These are phyloP conservation scores for Tenualosa ilisha DNA, from an alignment of 2,797 vertebrate genomes.

Conservation along the genomic window DNA sequence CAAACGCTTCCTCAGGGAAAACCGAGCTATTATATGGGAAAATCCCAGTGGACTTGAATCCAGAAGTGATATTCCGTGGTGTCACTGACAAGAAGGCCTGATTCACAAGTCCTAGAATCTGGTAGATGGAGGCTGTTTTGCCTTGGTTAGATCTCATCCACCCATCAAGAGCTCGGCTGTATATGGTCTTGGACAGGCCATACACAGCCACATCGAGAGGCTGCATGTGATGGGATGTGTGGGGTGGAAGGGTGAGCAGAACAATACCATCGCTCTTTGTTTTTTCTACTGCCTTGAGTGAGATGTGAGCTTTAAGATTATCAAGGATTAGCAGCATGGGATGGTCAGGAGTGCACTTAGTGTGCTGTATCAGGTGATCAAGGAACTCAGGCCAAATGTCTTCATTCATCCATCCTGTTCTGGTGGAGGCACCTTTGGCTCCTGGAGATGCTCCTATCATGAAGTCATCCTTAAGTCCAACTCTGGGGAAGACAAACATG, in stretches of 20 bases:
- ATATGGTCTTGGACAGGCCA: conserved; percentile 48
- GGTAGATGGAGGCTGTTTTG: conserved; percentile 18
- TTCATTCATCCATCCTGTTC: conserved; percentile 50
- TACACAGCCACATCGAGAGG: conserved; percentile 42
- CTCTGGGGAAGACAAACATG: conserved; percentile 49
- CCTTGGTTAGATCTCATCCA: conserved; percentile 45
- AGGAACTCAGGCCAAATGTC: conserved; percentile 43
- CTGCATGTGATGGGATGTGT: conserved; percentile 54
- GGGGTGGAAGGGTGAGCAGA: conserved; percentile 51
- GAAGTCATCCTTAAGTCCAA: conserved; percentile 39
- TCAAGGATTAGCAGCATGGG: conserved; percentile 49
- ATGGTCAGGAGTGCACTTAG: conserved; percentile 43
- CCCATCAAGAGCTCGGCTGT: conserved; percentile 48
- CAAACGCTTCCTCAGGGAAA: not conserved
- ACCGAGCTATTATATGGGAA: not conserved
- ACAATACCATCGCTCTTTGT: conserved; percentile 44
- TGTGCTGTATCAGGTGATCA: conserved; percentile 50
- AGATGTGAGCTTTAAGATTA: conserved; percentile 47
- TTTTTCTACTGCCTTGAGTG: conserved; percentile 39
- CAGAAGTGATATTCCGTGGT: not conserved
- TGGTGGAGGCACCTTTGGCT: conserved; percentile 41
- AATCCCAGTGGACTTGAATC: not conserved
- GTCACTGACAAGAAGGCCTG: not conserved
- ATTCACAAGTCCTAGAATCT: conserved; percentile 20
- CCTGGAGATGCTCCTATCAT: conserved; percentile 42